A percentile compares a stretch with the other conserved stretches of the same genome.
Evolutionary conservation across 1,140 invertebrate species (phyloP).

Genomic region (Gryllus bimaculatus): DNA sequence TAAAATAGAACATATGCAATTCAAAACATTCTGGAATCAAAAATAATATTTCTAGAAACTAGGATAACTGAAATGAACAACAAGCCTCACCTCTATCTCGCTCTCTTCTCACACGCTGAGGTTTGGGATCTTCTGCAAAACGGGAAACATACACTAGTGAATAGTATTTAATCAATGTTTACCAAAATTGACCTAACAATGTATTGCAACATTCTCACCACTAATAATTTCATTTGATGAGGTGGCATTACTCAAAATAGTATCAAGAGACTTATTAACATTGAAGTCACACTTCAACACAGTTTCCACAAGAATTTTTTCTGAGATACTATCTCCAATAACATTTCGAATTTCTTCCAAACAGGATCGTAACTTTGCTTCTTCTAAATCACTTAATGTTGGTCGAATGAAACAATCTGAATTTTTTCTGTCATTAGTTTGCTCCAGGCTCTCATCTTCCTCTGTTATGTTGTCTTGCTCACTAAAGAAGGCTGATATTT

Average conservation of each 20-base stretch:
- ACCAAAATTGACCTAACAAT: no score
- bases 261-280: constrained; percentile 58
- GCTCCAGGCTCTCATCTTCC: constrained; percentile 42
- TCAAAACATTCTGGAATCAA: no score
- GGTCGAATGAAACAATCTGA: constrained; percentile 33
- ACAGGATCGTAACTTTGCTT: constrained; percentile 68
- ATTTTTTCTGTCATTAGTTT: constrained; percentile 17
- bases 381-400: constrained; percentile 52
- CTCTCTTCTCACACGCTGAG: constrained; percentile 22
- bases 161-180: not conserved
- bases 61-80: not conserved
- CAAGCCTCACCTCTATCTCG: constrained; percentile 21
- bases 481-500: constrained; percentile 59
- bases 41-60: no score
- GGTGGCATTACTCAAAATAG: constrained; percentile 45
- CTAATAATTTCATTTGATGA: not conserved
- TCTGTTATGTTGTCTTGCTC: constrained; percentile 64
- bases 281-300: constrained; percentile 61
- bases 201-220: not conserved
- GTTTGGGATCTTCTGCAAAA: constrained; percentile 25
- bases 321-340: constrained; percentile 63
- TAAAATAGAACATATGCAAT: no score
- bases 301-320: constrained; percentile 54
- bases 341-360: constrained; percentile 72
- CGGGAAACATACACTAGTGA: constrained; percentile 3